These are phyloP conservation scores for Pyralis farinalis DNA, from an alignment of 2,888 invertebrate genomes.

Conservation along the genomic window DNA sequence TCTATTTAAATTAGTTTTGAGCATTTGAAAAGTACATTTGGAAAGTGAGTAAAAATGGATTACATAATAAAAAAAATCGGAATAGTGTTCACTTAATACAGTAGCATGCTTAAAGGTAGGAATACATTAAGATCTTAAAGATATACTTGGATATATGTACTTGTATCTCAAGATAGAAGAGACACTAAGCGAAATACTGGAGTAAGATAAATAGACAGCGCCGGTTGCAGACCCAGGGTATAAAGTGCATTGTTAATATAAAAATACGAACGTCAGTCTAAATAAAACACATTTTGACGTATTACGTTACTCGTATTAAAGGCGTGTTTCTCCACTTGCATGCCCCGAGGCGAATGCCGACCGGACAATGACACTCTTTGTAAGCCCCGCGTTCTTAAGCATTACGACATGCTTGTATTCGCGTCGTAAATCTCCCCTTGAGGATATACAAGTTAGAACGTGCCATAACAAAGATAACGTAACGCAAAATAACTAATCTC, in stretches of 20 bases:
- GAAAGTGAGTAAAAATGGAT: slow-evolving; percentile 7
- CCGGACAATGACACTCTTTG: too few species aligned
- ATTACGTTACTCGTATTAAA: too few species aligned
- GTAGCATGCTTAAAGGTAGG: slow-evolving; percentile 39
- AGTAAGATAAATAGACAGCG: slow-evolving; percentile 12
- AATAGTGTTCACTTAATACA: slow-evolving; percentile 50
- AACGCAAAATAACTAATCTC: too few species aligned
- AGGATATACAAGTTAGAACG: too few species aligned
- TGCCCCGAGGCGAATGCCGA: too few species aligned
- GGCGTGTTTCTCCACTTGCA: too few species aligned
- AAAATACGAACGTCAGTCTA: too few species aligned
- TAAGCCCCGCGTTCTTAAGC: too few species aligned
- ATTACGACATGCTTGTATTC: too few species aligned
- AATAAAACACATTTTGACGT: too few species aligned
- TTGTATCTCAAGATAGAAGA: slow-evolving; percentile 33
- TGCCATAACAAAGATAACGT: too few species aligned
- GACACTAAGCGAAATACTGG: slow-evolving; percentile 29
- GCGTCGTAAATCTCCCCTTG: too few species aligned
- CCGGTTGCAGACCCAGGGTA: slow-evolving; percentile 31
- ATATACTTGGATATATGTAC: slow-evolving; percentile 26
- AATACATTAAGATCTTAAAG: slow-evolving; percentile 27
- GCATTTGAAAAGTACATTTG: slow-evolving; percentile 3
- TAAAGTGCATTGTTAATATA: neutral
- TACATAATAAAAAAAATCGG: slow-evolving; percentile 6
- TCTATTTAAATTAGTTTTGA: neutral